phyloP scores from a whole-genome alignment of 2,113 vertebrate genomes.

The Poicephalus gulielmi region DNA sequence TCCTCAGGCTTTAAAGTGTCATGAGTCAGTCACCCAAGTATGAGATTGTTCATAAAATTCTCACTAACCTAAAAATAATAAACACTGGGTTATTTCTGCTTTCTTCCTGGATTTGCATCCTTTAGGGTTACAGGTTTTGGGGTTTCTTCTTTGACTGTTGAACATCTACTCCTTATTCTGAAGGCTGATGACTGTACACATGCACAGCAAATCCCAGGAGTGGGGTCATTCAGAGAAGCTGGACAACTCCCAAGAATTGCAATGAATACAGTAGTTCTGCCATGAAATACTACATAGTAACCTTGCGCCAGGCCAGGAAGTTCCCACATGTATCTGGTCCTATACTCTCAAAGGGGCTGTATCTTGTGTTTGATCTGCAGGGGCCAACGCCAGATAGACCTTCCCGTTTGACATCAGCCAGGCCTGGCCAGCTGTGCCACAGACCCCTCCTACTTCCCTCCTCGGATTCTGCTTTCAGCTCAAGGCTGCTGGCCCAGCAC shows the following conservation, averaged over 20 bases:
- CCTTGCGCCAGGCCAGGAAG: background rate
- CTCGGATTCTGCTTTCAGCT: background rate
- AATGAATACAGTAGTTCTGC: background rate
- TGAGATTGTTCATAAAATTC: slow-evolving; percentile 16
- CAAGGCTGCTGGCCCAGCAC: slow-evolving; percentile 23
- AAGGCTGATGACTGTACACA: background rate
- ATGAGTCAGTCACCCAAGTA: slow-evolving; percentile 31
- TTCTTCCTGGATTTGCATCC: slow-evolving; percentile 28
- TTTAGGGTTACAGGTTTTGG: background rate
- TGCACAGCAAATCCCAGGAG: background rate
- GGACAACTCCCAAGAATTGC: background rate
- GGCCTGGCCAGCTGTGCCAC: slow-evolving; percentile 15
- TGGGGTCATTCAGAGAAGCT: background rate
- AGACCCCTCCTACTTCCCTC: slow-evolving; percentile 22
- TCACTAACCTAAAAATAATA: slow-evolving; percentile 32
- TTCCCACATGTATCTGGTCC: background rate
- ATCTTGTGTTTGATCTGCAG: slow-evolving; percentile 16
- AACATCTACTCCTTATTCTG: accelerated
- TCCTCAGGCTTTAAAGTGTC: slow-evolving; percentile 50
- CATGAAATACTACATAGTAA: background rate
- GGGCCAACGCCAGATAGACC: background rate
- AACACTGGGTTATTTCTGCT: slow-evolving; percentile 6
- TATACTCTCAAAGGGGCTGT: background rate
- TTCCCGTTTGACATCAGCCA: slow-evolving; percentile 5
- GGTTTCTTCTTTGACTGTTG: background rate